Base-by-base conservation (phyloP, 1,140 invertebrate species). In the Plodia interpunctella region DNA sequence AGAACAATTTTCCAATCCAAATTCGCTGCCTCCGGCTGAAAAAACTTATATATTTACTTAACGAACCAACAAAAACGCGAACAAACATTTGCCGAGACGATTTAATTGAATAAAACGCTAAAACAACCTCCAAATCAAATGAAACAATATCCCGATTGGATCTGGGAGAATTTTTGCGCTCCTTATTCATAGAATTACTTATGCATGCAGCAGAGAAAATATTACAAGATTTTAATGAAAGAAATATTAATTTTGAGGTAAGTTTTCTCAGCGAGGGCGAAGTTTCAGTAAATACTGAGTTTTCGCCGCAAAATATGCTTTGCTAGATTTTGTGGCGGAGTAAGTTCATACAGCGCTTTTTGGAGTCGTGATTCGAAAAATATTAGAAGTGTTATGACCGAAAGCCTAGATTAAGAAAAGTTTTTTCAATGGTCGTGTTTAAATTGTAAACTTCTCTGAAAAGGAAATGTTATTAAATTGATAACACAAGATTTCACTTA, bases 141-240 rank as follows among this genome's bases (percentile, higher is more conserved):
- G 70, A 66, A 75, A 70, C 68, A 69, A 71, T 72, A 65, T 69
- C 69, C 65, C 60, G 56, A 63, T 72, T 68, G 68, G 64, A 75
- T 70, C 66, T 62, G 10, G 54, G 9, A 58, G 67, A 72, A 84
- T 87, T 88, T 88, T 86, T 86, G 82, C 83, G 72, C 72, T 75
- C 72, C 77, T 88, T 87, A 90, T 90, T 90, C 89, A 90, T 79
- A 57, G 79, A 82, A 90, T 90, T 90, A 90, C 87, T 90, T 90
- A 90, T 90, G 88, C 90, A 90, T 90, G 84, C 90, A 90, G 88
- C 87, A 88, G 83, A 74, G 82, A 90, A 90, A 90, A 90, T 90
- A 90, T 90, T 90, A 90, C 90, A 90, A 87, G 87, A 83, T 90
- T 90, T 90, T 90, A 90, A 90, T 90, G 88, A 90, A 90, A 90